phyloP scores from a whole-genome alignment of 2,113 vertebrate species.

The Engraulis encrasicolus region DNA sequence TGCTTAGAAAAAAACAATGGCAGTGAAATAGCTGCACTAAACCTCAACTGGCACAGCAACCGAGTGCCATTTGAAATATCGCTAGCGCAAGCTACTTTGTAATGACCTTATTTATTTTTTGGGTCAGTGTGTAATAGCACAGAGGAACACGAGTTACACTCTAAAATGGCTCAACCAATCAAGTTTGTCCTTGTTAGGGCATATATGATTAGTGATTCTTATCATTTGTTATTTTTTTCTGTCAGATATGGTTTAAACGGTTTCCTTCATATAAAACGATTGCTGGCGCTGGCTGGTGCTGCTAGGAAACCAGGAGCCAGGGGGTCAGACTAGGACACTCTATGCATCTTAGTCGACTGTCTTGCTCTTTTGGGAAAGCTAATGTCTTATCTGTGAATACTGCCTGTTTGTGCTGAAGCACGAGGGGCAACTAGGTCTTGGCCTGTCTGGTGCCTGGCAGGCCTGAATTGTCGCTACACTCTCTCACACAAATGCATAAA shows the following conservation, averaged over 20 bases:
- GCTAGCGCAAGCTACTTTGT: background rate
- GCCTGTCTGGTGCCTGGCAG: background rate
- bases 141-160: background rate
- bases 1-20: background rate
- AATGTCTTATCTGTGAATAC: slow-evolving; percentile 6
- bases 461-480: too few species aligned
- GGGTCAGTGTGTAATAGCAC: background rate
- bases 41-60: background rate
- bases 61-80: background rate
- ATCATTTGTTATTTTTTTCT: background rate
- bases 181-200: background rate
- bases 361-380: background rate
- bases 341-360: background rate
- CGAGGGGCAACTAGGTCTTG: background rate
- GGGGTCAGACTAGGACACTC: background rate
- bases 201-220: background rate
- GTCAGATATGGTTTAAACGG: background rate
- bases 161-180: background rate
- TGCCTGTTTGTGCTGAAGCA: background rate
- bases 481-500: background rate
- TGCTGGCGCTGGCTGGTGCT: background rate
- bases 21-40: background rate
- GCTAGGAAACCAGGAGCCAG: background rate
- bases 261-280: background rate
- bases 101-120: background rate